phyloP scores from a whole-genome alignment of 2,888 invertebrate genomes.

The Thera britannica region DNA sequence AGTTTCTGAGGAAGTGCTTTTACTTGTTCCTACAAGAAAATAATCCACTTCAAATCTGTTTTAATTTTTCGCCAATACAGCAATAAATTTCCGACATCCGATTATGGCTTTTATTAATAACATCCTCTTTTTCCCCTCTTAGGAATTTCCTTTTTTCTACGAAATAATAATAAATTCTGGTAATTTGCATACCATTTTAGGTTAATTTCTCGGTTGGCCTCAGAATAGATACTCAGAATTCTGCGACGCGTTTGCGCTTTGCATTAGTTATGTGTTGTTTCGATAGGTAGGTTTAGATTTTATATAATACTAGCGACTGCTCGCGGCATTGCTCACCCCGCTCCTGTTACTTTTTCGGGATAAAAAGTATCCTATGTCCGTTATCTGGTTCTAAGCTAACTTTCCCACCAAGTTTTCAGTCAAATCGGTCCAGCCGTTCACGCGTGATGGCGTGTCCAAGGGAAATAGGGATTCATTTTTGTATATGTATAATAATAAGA shows the following conservation, averaged over 20 bases:
- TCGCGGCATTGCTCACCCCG: too few relatives aligned
- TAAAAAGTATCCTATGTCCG: too few relatives aligned
- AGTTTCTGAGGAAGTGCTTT: neutral
- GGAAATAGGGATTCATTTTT: too few relatives aligned
- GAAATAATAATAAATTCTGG: constrained; percentile 76
- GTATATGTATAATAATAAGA: too few relatives aligned
- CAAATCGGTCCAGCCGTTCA: too few relatives aligned
- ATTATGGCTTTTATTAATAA: constrained; percentile 65
- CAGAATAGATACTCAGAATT: constrained; percentile 53
- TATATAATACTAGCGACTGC: too few relatives aligned
- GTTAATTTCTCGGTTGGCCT: constrained; percentile 65
- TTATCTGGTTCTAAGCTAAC: too few relatives aligned
- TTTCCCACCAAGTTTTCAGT: too few relatives aligned
- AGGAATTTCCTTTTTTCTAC: constrained; percentile 63
- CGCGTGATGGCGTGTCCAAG: too few relatives aligned
- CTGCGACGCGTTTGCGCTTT: constrained; percentile 46
- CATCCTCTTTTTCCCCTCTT: constrained; percentile 60
- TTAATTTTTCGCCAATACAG: constrained; percentile 22
- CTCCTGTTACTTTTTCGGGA: too few relatives aligned
- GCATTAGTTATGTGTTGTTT: constrained; percentile 24
- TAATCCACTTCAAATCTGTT: constrained; percentile 7
- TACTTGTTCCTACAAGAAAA: neutral
- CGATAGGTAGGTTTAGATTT: too few relatives aligned
- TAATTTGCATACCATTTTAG: constrained; percentile 79
- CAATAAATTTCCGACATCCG: constrained; percentile 38